Conservation (phyloP, 2,888 invertebrate genomes). For the Callosobruchus maculatus region DNA sequence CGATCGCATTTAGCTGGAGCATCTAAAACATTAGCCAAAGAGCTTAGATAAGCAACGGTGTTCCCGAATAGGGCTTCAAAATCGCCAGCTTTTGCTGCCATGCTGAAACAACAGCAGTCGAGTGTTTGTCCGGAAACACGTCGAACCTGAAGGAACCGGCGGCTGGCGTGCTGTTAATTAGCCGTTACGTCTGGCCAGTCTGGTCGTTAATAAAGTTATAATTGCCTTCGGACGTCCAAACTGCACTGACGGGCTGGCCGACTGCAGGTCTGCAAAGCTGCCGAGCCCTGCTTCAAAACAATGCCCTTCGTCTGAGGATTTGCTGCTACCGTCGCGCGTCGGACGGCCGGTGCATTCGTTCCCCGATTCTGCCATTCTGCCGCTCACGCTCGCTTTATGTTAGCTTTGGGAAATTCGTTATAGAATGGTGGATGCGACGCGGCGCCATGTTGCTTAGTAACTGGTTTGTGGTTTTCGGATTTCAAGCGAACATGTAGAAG, state of each 20-base stretch:
- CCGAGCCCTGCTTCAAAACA: background rate
- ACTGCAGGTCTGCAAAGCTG: background rate
- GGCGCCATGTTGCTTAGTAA: no score
- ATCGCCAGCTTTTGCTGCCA: no score
- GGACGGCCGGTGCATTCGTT: background rate
- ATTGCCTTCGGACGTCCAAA: background rate
- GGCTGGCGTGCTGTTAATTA: background rate
- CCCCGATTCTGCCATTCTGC: background rate
- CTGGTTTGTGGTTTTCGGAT: no score
- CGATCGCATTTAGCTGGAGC: no score
- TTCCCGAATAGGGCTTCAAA: no score
- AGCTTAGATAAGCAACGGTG: no score
- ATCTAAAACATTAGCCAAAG: no score
- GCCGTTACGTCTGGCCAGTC: background rate
- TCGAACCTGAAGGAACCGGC: background rate
- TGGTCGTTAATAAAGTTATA: background rate
- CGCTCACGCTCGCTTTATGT: no score
- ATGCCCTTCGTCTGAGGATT: background rate
- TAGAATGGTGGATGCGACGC: no score
- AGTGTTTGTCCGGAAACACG: background rate
- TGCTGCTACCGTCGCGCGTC: no score
- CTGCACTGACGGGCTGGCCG: background rate
- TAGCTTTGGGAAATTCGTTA: no score
- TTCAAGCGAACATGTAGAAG: no score
- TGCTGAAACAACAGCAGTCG: background rate